These are phyloP conservation scores for Drosophila antonietae DNA, from an alignment of 2,888 invertebrate genomes.

Conservation along the genomic window DNA sequence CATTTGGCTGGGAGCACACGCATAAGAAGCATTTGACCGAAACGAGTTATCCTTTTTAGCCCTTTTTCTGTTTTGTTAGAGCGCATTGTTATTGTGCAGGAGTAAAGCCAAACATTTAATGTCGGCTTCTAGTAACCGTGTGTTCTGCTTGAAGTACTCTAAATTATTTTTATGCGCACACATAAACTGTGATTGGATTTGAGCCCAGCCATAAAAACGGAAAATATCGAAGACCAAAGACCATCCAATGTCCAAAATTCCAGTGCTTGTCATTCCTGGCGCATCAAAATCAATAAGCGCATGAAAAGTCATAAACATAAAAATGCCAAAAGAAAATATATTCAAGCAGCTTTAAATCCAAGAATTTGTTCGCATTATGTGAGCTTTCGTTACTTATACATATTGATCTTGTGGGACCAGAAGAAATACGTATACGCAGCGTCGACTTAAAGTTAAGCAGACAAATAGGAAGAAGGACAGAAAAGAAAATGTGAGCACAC, in stretches of 20 bases:
- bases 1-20: neutral
- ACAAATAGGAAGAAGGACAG: neutral
- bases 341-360: conserved; percentile 21
- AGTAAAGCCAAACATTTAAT: conserved; percentile 50
- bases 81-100: conserved; percentile 23
- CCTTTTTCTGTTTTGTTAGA: conserved; percentile 14
- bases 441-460: conserved; percentile 14
- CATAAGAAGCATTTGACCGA: conserved; percentile 6
- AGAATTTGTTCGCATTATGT: neutral
- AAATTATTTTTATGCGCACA: conserved; percentile 69
- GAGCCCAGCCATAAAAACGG: conserved; percentile 52
- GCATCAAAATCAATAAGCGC: conserved; percentile 73
- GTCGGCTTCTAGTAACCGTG: conserved; percentile 25
- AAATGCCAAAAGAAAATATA: conserved; percentile 34
- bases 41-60: conserved; percentile 34
- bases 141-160: conserved; percentile 50
- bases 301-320: conserved; percentile 67
- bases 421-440: conserved; percentile 23
- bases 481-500: no score
- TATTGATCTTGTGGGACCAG: neutral
- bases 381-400: neutral
- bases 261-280: conserved; percentile 43
- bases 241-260: conserved; percentile 26
- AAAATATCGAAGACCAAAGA: conserved; percentile 17
- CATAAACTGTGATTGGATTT: conserved; percentile 57